Evolutionary conservation across 2,113 vertebrate genomes (phyloP).

Genomic region (Phainopepla nitens): DNA sequence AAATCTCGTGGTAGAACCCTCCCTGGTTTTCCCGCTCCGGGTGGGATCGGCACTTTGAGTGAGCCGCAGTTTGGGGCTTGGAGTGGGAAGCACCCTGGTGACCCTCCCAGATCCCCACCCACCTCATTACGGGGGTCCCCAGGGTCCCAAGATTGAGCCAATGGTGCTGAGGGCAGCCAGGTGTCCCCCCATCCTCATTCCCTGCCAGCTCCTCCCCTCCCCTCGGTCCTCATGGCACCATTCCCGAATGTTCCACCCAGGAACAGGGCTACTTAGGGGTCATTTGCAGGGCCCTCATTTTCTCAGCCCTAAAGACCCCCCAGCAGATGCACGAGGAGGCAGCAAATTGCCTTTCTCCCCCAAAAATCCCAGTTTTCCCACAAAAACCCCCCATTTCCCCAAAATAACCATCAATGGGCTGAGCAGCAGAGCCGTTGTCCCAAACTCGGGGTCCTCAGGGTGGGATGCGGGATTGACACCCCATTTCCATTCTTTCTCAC

Average conservation of each 20-base stretch:
- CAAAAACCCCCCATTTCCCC: neutral
- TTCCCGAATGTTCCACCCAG: accelerated
- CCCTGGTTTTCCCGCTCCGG: accelerated
- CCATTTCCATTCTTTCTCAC: neutral
- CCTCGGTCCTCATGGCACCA: accelerated
- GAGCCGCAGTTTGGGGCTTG: accelerated
- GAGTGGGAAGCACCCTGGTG: neutral
- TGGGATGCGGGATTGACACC: accelerated
- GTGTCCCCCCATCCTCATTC: accelerated
- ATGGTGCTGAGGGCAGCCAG: accelerated
- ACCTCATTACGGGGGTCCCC: neutral
- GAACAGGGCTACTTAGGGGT: accelerated
- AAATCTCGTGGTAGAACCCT: accelerated
- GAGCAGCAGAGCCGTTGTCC: accelerated
- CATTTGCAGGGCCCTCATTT: accelerated
- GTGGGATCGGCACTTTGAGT: accelerated
- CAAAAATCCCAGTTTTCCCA: neutral
- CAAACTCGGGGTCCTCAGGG: accelerated
- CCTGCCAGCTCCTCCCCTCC: accelerated
- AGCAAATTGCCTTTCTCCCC: accelerated
- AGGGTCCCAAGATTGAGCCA: accelerated
- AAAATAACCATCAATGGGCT: accelerated
- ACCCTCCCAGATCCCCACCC: neutral
- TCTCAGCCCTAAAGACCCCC: neutral
- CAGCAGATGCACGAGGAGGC: neutral